These are phyloP conservation scores for Callinectes sapidus DNA, from an alignment of 2,888 invertebrate species.

Conservation along the genomic window DNA sequence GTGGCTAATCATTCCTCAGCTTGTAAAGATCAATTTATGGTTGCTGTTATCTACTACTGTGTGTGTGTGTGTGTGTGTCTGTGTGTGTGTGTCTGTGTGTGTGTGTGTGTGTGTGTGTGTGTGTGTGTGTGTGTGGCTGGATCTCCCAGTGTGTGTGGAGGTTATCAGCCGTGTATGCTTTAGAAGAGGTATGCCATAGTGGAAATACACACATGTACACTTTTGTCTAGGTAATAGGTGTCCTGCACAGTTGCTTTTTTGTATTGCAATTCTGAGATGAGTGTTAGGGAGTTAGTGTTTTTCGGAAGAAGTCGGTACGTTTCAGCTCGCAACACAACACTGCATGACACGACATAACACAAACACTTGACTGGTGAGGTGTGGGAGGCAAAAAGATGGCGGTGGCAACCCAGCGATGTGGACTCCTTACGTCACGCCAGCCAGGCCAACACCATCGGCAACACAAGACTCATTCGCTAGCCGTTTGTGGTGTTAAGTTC, in stretches of 20 bases:
- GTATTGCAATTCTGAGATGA: conserved; percentile 6
- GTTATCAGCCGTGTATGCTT: neutral
- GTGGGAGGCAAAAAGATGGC: neutral
- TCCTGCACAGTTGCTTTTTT: conserved; percentile 14
- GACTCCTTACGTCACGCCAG: neutral
- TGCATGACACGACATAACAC: neutral
- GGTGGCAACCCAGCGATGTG: neutral
- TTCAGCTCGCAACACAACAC: neutral
- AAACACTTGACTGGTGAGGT: neutral
- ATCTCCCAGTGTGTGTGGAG: conserved; percentile 21
- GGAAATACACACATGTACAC: neutral
- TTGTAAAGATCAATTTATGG: neutral
- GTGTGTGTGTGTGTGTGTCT: neutral
- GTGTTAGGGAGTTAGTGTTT: conserved; percentile 12
- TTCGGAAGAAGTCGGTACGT: neutral
- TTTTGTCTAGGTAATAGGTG: conserved; percentile 23
- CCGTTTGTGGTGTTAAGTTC: too few species aligned
- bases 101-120: conserved; percentile 7
- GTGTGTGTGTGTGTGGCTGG: neutral
- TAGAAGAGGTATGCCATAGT: conserved; percentile 38
- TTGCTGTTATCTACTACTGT: neutral
- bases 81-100: conserved; percentile 20
- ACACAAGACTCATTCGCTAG: too few species aligned
- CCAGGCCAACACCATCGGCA: too few species aligned
- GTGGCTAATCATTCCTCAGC: conserved; percentile 31